Base-by-base conservation (phyloP, 2,113 vertebrate genomes). In the Saimiri boliviensis region DNA sequence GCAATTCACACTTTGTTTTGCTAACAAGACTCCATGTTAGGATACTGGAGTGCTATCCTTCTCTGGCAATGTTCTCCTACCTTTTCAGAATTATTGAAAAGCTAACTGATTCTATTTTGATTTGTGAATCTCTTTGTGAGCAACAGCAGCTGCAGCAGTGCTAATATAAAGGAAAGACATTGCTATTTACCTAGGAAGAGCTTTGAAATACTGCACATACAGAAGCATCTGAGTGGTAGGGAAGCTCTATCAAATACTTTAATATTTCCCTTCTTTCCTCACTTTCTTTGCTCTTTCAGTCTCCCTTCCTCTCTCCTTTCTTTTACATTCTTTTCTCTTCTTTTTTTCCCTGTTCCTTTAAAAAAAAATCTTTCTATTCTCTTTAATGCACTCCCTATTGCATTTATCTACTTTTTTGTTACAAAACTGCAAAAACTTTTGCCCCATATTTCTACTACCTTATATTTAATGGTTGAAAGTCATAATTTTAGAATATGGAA, bases 1-100 rank as follows among this genome's bases (percentile, higher is more conserved):
- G 96, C 95, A 92, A 88, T 89, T 91, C 92, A 71, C 35, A 95
- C 73, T 97, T 96, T 97, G 96, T 97, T 97, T 97, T 97, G 97
- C 93, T 98, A 97, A 98, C 95, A 96, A 93, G 97, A 84, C 95
- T 95, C 92, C 95, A 91, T 66, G 96, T 93, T 91, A 95, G 60
- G 90, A 82, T 79, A 85, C 92, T 47, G 52, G 80, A 90, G 96
- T 76, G 76, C 66, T 66, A 37, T 32, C 84, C 54, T 85, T 93
- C 95, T 70, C 84, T 82, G 93, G 86, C 96, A 79, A 37, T 32
- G 76, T 81, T 82, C 32, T 54, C 45, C 87, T 35, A 71, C 58
- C 56, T 89, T 96, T 93, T 16, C 17, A 91, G 81, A 93, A 97
- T 96, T 88, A 95, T 58, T 96, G 97, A 97, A 97, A 93, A 98